Evolutionary conservation across 23 tunicate species (phyloP).

Genomic region (Ciona savignyi): DNA sequence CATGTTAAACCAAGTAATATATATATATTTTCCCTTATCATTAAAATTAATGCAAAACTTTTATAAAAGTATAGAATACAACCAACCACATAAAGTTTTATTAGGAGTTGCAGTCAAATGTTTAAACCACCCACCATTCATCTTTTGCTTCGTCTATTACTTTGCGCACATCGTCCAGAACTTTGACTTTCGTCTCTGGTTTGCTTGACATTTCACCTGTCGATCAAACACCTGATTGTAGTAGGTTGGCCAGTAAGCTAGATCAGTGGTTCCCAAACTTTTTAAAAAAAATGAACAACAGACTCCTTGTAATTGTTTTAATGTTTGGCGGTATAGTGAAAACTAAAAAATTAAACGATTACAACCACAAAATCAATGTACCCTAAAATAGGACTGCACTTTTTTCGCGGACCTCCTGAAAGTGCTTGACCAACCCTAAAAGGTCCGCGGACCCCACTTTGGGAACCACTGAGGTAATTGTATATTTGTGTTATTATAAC

Average conservation of each 20-base stretch:
- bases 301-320: no score
- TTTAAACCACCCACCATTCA: slow-evolving; percentile 33
- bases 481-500: no score
- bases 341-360: no score
- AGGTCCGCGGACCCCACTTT: no score
- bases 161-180: slow-evolving; percentile 25
- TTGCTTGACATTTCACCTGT: slow-evolving; percentile 13
- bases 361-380: no score
- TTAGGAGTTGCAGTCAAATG: not conserved
- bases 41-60: not conserved
- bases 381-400: no score
- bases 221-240: not conserved
- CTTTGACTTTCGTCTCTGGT: slow-evolving; percentile 60
- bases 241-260: not conserved
- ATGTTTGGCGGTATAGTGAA: no score
- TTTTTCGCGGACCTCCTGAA: no score
- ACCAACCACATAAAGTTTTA: not conserved
- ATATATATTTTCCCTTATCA: not conserved
- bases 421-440: no score
- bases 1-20: no score
- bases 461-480: no score
- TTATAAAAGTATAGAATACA: not conserved
- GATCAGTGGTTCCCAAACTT: not conserved
- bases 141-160: slow-evolving; percentile 23
- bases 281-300: no score